phyloP scores from a whole-genome alignment of 2,113 vertebrate species.

The Lophius piscatorius region DNA sequence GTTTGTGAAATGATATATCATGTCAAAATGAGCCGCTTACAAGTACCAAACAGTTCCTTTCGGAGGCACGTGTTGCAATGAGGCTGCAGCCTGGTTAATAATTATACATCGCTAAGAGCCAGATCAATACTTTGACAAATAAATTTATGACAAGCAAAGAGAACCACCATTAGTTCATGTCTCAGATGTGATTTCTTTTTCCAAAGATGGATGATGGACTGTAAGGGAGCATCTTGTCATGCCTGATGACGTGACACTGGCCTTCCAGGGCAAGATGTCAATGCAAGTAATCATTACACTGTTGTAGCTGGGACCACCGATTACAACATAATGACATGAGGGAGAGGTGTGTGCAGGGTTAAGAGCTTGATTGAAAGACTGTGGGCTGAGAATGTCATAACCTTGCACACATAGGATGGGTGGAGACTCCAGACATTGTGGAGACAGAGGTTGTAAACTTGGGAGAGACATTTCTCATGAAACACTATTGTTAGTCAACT shows the following conservation, averaged over 20 bases:
- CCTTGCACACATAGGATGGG: conserved; percentile 65
- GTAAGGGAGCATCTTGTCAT: neutral
- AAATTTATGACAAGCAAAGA: conserved; percentile 27
- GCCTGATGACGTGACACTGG: conserved; percentile 29
- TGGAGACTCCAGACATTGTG: conserved; percentile 72
- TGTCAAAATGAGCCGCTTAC: conserved; percentile 39
- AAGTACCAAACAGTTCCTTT: conserved; percentile 40
- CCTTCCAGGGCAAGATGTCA: conserved; percentile 1
- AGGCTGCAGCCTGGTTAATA: conserved; percentile 52
- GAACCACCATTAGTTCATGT: neutral
- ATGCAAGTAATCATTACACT: conserved; percentile 41
- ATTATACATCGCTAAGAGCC: conserved; percentile 47
- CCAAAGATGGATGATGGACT: neutral
- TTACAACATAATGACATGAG: conserved; percentile 46
- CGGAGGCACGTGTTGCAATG: conserved; percentile 43
- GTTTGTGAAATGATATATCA: conserved; percentile 45
- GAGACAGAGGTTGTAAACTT: conserved; percentile 73
- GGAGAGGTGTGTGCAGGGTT: conserved; percentile 28
- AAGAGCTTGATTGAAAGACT: conserved; percentile 51
- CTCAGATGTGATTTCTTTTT: conserved; percentile 1
- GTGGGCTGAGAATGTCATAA: conserved; percentile 63
- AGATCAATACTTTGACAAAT: conserved; percentile 35
- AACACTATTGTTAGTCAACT: conserved; percentile 33
- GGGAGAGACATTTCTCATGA: conserved; percentile 43
- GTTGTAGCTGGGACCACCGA: conserved; percentile 1